Base-by-base conservation (phyloP, 1,140 invertebrate genomes). In the Bombyx mandarina region DNA sequence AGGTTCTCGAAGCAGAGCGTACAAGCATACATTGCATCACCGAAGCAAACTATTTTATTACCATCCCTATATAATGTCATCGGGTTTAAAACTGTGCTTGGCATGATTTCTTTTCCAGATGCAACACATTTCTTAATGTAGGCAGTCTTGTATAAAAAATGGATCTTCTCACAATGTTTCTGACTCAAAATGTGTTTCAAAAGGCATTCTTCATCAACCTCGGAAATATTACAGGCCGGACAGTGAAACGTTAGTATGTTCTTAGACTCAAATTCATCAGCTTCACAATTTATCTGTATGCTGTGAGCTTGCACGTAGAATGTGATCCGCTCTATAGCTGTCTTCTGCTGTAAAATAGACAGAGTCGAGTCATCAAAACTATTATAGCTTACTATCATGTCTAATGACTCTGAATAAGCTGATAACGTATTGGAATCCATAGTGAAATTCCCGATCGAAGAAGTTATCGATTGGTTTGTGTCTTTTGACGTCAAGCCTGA, bases 31-130 rank as follows among this genome's bases (percentile, higher is more conserved):
- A 79, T 45, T 7, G 79, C 77, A 70, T 86, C 79, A 8, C 85
- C 85, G 46, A 88, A 88, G 47, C 85, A 88, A 0, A 88, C 82
- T 60, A 88, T 82, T 58, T 88, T 88, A 60, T 88, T 88, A 7
- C 77, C 73, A 76, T 88, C 85, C 22, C 85, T 56, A 18, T 88
- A 88, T 76, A 83, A 73, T 45, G 35, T 81, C 85, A 88, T 88
- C 0, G 85, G 73, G 53, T 88, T 88, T 6, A 86, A 54, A 0
- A 86, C 73, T 1, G 85, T 85, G 52, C 85, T 88, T 0, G 85
- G 85, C 48, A 80, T 74, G 4, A 88, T 88, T 45, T 88, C 82
- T 43, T 77, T 80, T 0, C 77, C 80, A 0, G 62, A 45, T 0
- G 72, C 50, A 7, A 88, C 67, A 71, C 85, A 88, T 56, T 84